Conservation (phyloP, 2,888 invertebrate genomes). For the Scotopteryx bipunctaria region DNA sequence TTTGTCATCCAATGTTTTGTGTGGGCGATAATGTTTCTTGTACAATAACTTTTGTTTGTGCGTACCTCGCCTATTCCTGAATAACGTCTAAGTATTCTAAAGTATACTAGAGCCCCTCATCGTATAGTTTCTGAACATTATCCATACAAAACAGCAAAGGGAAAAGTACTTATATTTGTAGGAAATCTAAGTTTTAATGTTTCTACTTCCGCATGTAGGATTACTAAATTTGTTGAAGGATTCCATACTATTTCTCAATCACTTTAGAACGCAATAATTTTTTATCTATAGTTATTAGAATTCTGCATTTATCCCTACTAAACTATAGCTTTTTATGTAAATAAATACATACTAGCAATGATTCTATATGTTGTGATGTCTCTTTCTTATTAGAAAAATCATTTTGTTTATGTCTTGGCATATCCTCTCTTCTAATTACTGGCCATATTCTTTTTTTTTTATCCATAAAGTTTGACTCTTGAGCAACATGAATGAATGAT, state of each 20-base stretch:
- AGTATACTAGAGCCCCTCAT: too few relatives aligned
- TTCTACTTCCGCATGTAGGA: conserved; percentile 24
- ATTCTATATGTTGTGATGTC: too few relatives aligned
- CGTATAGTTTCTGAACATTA: background rate
- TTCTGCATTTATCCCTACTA: too few relatives aligned
- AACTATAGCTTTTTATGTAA: too few relatives aligned
- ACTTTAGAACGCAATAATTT: background rate
- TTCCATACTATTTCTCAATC: conserved; percentile 8
- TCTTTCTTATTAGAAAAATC: too few relatives aligned
- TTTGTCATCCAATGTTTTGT: conserved; percentile 61
- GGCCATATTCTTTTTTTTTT: too few relatives aligned
- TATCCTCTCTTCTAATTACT: too few relatives aligned
- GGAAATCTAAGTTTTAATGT: background rate
- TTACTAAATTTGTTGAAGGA: conserved; percentile 40
- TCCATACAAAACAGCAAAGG: background rate
- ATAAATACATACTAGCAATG: too few relatives aligned
- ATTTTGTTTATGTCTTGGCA: too few relatives aligned
- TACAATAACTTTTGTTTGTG: conserved; percentile 72
- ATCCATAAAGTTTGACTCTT: too few relatives aligned
- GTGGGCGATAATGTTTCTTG: conserved; percentile 73
- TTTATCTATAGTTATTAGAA: too few relatives aligned
- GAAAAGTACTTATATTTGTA: background rate
- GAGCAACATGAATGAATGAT: too few relatives aligned
- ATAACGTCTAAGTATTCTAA: background rate
- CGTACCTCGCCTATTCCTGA: conserved; percentile 33